Evolutionary conservation across 2,113 vertebrate species (phyloP).

Genomic region (Todiramphus chloris): DNA sequence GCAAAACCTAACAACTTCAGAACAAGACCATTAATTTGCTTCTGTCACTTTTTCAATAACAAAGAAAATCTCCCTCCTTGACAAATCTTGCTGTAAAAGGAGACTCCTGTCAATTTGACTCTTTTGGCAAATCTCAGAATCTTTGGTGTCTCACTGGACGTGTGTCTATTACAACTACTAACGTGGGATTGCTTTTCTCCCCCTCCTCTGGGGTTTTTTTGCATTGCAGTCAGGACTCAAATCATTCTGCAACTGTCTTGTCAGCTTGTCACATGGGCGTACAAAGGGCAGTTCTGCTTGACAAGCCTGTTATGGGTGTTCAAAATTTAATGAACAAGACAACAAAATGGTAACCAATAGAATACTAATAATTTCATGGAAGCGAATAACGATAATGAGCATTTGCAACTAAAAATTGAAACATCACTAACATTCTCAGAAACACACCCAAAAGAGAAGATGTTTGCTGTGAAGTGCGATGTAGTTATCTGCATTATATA

Average conservation of each 20-base stretch:
- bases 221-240: not conserved
- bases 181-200: not conserved
- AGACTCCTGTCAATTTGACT: not conserved
- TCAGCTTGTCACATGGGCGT: not conserved
- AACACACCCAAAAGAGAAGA: constrained; percentile 46
- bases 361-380: constrained; percentile 1
- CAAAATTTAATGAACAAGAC: constrained; percentile 39
- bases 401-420: constrained; percentile 53
- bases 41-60: not conserved
- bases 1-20: not conserved
- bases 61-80: not conserved
- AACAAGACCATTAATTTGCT: not conserved
- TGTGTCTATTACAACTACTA: not conserved
- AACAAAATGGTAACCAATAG: not conserved
- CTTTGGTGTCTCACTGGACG: not conserved
- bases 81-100: not conserved
- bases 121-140: not conserved
- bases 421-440: constrained; percentile 38
- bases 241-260: not conserved
- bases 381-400: constrained; percentile 48
- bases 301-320: constrained; percentile 1
- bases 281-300: constrained; percentile 12
- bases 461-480: constrained; percentile 47
- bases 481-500: constrained; percentile 55
- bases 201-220: not conserved